A percentile compares a stretch with the other conserved stretches of the same genome.
phyloP scores from a whole-genome alignment of 1,140 invertebrate genomes.

The Conus ventricosus region DNA sequence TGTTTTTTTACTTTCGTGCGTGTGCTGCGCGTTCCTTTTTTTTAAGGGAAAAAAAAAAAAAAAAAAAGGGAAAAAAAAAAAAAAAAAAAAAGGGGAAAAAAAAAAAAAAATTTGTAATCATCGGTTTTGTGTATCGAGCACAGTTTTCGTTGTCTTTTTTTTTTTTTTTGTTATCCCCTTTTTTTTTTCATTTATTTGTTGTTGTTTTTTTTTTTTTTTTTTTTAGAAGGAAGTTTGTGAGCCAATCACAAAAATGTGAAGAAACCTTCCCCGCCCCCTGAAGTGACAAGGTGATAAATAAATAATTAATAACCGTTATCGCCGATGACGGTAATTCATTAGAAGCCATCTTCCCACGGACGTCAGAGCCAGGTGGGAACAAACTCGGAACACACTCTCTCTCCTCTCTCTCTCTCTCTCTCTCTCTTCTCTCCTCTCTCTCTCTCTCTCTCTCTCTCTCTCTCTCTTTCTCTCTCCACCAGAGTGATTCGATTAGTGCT shows the following conservation, averaged over 20 bases:
- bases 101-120: neutral
- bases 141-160: neutral
- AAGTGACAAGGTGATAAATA: neutral
- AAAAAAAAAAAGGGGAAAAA: neutral
- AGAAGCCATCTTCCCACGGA: neutral
- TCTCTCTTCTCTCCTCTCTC: neutral
- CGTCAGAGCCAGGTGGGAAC: neutral
- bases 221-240: neutral
- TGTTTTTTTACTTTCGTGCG: neutral
- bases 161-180: neutral
- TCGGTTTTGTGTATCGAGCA: neutral
- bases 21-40: too few relatives aligned
- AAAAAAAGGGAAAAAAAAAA: too few relatives aligned
- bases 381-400: neutral
- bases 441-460: too few relatives aligned
- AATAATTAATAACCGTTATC: neutral
- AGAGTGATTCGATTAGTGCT: slow-evolving; percentile 1
- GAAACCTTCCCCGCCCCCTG: neutral
- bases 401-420: neutral
- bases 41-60: too few relatives aligned
- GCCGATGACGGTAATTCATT: slow-evolving; percentile 6
- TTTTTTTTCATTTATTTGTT: neutral
- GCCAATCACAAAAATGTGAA: neutral
- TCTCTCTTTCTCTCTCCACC: neutral
- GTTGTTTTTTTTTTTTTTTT: neutral